Conservation (phyloP, 1,140 invertebrate species). For the Aphis craccivora region DNA sequence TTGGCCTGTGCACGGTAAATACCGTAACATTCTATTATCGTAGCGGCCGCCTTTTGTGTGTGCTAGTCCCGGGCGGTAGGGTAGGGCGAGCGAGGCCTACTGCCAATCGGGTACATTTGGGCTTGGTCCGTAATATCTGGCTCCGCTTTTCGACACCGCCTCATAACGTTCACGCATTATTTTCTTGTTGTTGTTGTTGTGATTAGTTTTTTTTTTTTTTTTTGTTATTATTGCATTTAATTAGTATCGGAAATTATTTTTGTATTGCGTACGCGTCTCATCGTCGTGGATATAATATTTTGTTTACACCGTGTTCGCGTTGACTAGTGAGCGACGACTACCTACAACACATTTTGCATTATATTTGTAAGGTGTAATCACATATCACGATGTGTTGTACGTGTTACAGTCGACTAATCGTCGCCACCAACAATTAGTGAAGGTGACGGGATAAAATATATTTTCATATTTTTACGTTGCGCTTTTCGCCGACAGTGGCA, state of each 20-base stretch:
- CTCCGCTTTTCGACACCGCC: slow-evolving; percentile 57
- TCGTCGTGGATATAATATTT: neutral
- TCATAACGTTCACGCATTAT: slow-evolving; percentile 33
- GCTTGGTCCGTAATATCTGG: slow-evolving; percentile 56
- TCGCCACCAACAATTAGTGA: neutral
- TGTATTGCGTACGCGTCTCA: neutral
- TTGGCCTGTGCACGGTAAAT: slow-evolving; percentile 16
- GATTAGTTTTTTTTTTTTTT: neutral
- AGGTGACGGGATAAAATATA: neutral
- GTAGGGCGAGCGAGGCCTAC: slow-evolving; percentile 56
- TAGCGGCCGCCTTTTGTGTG: slow-evolving; percentile 56
- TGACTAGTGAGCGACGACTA: neutral
- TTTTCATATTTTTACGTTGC: neutral
- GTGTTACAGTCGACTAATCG: neutral
- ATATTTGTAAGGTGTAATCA: neutral
- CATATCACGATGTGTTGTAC: neutral
- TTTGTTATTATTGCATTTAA: slow-evolving; percentile 4
- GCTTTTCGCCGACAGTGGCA: too few species aligned
- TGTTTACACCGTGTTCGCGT: slow-evolving; percentile 22
- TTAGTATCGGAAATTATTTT: neutral
- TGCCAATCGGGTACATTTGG: slow-evolving; percentile 57
- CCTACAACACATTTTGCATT: neutral
- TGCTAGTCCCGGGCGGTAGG: slow-evolving; percentile 47
- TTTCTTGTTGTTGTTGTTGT: neutral
- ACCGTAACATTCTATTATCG: slow-evolving; percentile 49